Evolutionary conservation across 2,113 vertebrate genomes (phyloP).

Genomic region (Peromyscus polionotus): DNA sequence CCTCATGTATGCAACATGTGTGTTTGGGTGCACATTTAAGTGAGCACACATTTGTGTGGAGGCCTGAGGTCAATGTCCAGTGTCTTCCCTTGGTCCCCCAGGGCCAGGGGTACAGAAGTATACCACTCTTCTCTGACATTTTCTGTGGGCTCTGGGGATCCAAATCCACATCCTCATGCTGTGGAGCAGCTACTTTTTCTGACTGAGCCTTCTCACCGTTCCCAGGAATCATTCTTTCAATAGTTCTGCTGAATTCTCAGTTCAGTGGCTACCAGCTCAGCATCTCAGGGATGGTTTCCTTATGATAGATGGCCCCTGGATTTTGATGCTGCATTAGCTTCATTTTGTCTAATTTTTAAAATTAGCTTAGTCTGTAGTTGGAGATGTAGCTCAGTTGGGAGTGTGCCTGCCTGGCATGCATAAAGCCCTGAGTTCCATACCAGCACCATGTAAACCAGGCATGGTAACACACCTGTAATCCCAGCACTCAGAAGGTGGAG

Average conservation of each 20-base stretch:
- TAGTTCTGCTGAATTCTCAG: neutral
- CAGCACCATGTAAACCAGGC: neutral
- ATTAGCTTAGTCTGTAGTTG: neutral
- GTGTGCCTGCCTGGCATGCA: neutral
- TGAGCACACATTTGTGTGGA: neutral
- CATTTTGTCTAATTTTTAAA: conserved; percentile 6
- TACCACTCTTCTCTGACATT: neutral
- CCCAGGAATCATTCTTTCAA: neutral
- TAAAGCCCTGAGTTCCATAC: neutral
- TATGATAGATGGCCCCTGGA: neutral
- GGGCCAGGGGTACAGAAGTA: neutral
- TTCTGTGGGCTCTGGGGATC: neutral
- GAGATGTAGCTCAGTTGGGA: neutral
- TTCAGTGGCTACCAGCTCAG: neutral
- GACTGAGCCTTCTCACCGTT: neutral
- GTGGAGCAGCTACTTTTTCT: too few species aligned
- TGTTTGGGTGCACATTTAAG: neutral
- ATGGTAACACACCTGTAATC: neutral
- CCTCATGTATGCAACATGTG: neutral
- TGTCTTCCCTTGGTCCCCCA: neutral
- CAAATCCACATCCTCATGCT: too few species aligned
- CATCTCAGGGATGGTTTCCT: neutral
- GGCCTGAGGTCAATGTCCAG: neutral
- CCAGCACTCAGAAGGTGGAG: neutral
- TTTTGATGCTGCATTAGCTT: neutral